Percentiles rank a stretch among this genome's conserved stretches.
Evolutionary conservation across 2,113 vertebrate genomes (phyloP).

Genomic region (Stomatorhinus ivindoensis): DNA sequence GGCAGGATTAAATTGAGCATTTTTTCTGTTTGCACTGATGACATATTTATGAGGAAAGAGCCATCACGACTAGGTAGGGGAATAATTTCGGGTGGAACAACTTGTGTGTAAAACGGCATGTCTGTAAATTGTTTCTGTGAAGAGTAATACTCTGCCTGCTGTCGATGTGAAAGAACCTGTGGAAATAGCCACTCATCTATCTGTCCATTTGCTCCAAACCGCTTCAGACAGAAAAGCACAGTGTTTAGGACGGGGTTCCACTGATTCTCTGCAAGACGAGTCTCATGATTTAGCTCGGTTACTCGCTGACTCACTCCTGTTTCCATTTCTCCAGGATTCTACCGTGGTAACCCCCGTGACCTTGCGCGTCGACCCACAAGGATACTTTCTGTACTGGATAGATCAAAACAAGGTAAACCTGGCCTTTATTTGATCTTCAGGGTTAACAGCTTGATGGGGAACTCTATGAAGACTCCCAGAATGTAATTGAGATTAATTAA

Average conservation of each 20-base stretch:
- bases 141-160: neutral
- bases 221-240: neutral
- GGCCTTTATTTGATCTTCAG: neutral
- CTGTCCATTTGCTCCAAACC: neutral
- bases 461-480: neutral
- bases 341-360: slow-evolving; percentile 81
- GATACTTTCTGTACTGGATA: slow-evolving; percentile 94
- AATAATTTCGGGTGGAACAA: neutral
- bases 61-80: neutral
- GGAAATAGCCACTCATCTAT: neutral
- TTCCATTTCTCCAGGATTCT: slow-evolving; percentile 66
- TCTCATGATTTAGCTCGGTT: neutral
- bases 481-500: neutral
- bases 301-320: neutral
- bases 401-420: slow-evolving; percentile 91
- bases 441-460: neutral
- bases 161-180: neutral
- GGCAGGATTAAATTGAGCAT: neutral
- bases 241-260: neutral
- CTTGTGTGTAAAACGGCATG: neutral
- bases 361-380: slow-evolving; percentile 85
- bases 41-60: neutral
- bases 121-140: neutral
- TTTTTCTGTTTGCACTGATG: neutral
- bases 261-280: neutral